These are phyloP conservation scores for Drosophila pegasa DNA, from an alignment of 2,888 invertebrate species.

Conservation along the genomic window DNA sequence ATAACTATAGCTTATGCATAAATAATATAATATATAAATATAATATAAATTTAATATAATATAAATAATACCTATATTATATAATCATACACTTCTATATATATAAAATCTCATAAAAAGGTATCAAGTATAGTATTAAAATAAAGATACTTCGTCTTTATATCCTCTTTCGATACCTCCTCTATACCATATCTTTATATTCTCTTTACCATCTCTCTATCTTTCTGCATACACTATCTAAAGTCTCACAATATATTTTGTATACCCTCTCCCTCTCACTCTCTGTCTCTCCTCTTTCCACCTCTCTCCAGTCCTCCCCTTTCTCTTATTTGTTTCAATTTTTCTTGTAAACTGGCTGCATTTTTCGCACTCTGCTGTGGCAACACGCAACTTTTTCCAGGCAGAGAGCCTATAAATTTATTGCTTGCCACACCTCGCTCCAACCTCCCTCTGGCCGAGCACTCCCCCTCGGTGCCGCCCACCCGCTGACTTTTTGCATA, in stretches of 20 bases:
- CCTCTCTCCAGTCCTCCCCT: background rate
- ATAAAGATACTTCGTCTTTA: no score
- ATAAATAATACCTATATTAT: no score
- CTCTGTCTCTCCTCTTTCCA: background rate
- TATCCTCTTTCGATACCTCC: background rate
- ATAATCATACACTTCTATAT: no score
- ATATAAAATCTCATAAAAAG: no score
- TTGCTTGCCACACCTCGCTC: slow-evolving; percentile 12
- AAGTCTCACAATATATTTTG: background rate
- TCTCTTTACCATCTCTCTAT: background rate
- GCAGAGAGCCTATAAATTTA: slow-evolving; percentile 47
- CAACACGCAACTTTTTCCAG: slow-evolving; percentile 47
- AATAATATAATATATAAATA: no score
- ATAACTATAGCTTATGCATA: no score
- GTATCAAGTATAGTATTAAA: no score
- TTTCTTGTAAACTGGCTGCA: slow-evolving; percentile 46
- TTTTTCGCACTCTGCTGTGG: slow-evolving; percentile 53
- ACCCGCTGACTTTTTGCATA: slow-evolving; percentile 65
- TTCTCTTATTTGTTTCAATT: slow-evolving; percentile 41
- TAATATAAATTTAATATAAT: no score
- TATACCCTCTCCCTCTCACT: background rate
- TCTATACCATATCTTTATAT: background rate
- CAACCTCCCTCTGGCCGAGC: background rate
- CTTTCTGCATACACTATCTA: background rate
- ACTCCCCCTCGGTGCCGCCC: slow-evolving; percentile 2